Evolutionary conservation across 1,140 invertebrate species (phyloP), one percentile per base, ranked within the genome.

Genomic region (Glossosoma conforme): DNA sequence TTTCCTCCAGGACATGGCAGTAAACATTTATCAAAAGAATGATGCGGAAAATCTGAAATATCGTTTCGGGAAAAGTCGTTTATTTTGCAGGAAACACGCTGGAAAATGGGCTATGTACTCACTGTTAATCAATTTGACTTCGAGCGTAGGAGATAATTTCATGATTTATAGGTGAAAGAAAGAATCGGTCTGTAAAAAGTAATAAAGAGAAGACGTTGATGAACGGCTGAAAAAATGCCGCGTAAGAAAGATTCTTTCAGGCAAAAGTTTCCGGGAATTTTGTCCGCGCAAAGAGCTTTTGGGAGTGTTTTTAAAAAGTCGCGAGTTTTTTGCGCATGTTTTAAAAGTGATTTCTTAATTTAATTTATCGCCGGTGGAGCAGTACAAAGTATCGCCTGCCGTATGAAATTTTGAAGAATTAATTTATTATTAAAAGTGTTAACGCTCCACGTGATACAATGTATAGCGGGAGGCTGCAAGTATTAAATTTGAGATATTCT

Each of bases 41-140:
- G 55, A 57, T 48, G 55, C 50, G 55, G 49, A 57, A 57, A 57
- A 57, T 57, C 55, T 57, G 55, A 57, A 57, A 57, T 57, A 57
- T 57, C 38, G 45, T 30, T 37, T 44, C n/a, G 32, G 40, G 37
- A 37, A 44, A 52, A 52, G 42, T 49, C 55, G 35, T 56, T 56
- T 56, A 49, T 56, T 52, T 52, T 48, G 44, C 35, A 44, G 18
- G 55, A 57, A 57, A 52, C 44, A 38, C 45, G 37, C 44, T 49
- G 50, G 55, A 57, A 57, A 57, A 57, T 52, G 41, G 50, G 42
- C 33, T 35, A 21, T 52, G 54, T 48, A 56, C 48, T 56, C 55
- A 44, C 54, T 52, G 55, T 57, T 57, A 57, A 57, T 57, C 55
- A 57, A 57, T 57, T 52, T 46, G 40, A 52, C 41, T 52, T 57